These are phyloP conservation scores for Cepphus grylle DNA, from an alignment of 2,113 vertebrate species.

Conservation along the genomic window DNA sequence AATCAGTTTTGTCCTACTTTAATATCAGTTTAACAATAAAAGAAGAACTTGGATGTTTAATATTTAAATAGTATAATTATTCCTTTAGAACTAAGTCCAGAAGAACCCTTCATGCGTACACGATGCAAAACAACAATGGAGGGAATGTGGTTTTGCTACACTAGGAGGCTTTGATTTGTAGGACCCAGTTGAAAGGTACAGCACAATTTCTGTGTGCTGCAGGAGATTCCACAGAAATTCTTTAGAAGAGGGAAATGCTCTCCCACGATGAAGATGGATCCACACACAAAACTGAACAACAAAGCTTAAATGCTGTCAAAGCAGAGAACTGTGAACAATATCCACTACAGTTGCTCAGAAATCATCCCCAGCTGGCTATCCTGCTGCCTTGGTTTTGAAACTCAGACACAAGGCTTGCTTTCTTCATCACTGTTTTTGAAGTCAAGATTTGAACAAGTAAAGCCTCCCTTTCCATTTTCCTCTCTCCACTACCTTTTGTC, in stretches of 20 bases:
- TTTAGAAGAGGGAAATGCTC: not conserved
- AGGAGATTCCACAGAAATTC: not conserved
- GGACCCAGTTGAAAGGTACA: not conserved
- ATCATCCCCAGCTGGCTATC: not conserved
- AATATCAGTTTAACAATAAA: slow-evolving; percentile 36
- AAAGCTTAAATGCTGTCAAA: not conserved
- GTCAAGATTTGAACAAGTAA: not conserved
- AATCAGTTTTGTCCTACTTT: slow-evolving; percentile 14
- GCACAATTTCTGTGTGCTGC: not conserved
- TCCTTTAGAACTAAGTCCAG: not conserved
- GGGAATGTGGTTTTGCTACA: not conserved
- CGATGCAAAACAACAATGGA: not conserved
- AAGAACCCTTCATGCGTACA: not conserved
- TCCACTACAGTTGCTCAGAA: not conserved
- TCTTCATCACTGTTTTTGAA: not conserved
- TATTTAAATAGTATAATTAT: slow-evolving; percentile 43
- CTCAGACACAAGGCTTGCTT: not conserved
- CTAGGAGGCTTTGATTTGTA: not conserved
- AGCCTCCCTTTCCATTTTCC: not conserved
- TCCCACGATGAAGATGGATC: not conserved
- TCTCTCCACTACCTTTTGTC: not conserved
- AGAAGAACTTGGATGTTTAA: slow-evolving; percentile 24
- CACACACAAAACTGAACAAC: not conserved
- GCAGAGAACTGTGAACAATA: not conserved
- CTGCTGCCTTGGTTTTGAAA: not conserved